These are phyloP conservation scores for Burhinus bistriatus DNA, from an alignment of 2,113 vertebrate genomes.

Conservation along the genomic window DNA sequence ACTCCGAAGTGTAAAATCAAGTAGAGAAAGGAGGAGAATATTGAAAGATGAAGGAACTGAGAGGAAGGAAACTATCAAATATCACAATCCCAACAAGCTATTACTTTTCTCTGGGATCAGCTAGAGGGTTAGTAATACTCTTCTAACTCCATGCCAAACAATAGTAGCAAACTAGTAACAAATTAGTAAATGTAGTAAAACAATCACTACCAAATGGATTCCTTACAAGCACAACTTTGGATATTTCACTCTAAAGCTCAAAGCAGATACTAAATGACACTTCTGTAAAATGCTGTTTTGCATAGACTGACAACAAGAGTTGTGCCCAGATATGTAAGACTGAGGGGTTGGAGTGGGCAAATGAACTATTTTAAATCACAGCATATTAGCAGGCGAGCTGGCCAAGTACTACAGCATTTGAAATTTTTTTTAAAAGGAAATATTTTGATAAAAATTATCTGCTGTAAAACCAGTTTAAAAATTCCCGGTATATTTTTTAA, in stretches of 20 bases:
- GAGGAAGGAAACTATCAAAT: constrained; percentile 60
- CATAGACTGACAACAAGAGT: neutral
- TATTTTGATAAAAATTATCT: neutral
- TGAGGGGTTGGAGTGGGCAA: neutral
- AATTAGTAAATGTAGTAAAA: neutral
- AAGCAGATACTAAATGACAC: neutral
- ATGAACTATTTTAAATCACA: neutral
- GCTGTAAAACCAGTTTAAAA: neutral
- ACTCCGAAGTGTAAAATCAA: constrained; percentile 7
- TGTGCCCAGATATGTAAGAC: neutral
- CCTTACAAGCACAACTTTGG: neutral
- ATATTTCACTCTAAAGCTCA: neutral
- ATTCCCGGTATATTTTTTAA: neutral
- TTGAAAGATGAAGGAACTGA: constrained; percentile 20
- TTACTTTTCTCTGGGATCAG: constrained; percentile 6
- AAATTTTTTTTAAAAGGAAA: neutral
- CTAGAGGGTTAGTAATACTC: neutral
- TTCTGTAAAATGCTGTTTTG: neutral
- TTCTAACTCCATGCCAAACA: neutral
- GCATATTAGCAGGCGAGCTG: neutral
- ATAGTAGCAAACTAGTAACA: neutral
- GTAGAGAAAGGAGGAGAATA: neutral
- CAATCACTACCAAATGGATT: neutral
- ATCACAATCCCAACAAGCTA: neutral
- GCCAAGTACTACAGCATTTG: neutral